Conservation (phyloP, 2,113 vertebrate species). For the Prunella himalayana region DNA sequence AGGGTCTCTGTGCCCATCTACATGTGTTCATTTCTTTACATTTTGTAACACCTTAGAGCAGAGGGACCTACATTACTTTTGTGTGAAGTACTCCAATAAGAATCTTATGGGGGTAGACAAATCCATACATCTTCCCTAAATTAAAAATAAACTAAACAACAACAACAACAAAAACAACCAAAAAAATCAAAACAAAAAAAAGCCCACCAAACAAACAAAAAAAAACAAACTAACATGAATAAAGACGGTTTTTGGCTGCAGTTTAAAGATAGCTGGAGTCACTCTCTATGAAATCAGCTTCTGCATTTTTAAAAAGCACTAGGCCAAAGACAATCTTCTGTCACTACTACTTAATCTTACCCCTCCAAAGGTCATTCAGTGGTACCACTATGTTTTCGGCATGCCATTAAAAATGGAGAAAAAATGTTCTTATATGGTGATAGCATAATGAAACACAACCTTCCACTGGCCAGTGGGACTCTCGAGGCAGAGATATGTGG, state of each 20-base stretch:
- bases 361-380: constrained; percentile 7
- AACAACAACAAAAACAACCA: not conserved
- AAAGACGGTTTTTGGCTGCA: not conserved
- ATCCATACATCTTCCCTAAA: not conserved
- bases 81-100: not conserved
- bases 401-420: constrained; percentile 21
- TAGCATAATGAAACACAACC: constrained; percentile 49
- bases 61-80: not conserved
- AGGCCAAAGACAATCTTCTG: constrained; percentile 33
- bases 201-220: not conserved
- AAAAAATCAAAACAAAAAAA: not conserved
- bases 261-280: constrained; percentile 12
- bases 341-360: constrained; percentile 50
- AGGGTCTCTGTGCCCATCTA: not conserved
- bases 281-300: not conserved
- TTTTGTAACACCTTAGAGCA: not conserved
- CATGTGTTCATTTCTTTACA: not conserved
- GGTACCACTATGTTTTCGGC: not conserved
- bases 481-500: constrained; percentile 49
- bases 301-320: constrained; percentile 17
- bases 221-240: not conserved
- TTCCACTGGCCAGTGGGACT: constrained; percentile 55
- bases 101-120: not conserved
- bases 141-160: not conserved
- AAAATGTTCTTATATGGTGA: constrained; percentile 50